Conservation (phyloP, 1,140 invertebrate species). For the Drosophila burlai region DNA sequence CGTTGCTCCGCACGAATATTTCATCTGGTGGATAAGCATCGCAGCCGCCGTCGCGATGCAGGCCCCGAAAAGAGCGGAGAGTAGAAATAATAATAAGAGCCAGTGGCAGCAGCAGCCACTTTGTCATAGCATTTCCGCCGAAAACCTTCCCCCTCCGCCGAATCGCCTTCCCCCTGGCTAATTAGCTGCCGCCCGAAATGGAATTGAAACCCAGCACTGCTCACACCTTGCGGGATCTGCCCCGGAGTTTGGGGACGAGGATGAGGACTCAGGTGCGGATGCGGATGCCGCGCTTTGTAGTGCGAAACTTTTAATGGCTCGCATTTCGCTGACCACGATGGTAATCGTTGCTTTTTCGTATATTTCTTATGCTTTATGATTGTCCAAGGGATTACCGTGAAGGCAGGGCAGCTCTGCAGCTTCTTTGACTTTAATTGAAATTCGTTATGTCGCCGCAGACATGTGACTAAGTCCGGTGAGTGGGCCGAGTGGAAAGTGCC, state of each 20-base stretch:
- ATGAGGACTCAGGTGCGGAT: slow-evolving; percentile 29
- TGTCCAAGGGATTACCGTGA: slow-evolving; percentile 53
- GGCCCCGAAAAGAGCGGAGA: slow-evolving; percentile 42
- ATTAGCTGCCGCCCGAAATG: slow-evolving; percentile 78
- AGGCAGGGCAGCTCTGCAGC: slow-evolving; percentile 11
- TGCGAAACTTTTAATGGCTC: slow-evolving; percentile 81
- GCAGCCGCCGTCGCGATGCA: slow-evolving; percentile 36
- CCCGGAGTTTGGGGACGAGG: slow-evolving; percentile 8
- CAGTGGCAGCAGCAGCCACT: slow-evolving; percentile 54
- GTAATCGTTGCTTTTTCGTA: slow-evolving; percentile 59
- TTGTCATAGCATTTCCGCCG: slow-evolving; percentile 82
- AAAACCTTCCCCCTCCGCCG: slow-evolving; percentile 12
- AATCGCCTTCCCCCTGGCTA: slow-evolving; percentile 45
- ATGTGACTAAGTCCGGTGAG: slow-evolving; percentile 38
- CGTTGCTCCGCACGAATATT: slow-evolving; percentile 72
- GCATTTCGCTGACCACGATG: slow-evolving; percentile 58
- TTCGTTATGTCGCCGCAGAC: slow-evolving; percentile 42
- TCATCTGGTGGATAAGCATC: slow-evolving; percentile 77
- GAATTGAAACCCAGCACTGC: slow-evolving; percentile 76
- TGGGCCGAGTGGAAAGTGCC: slow-evolving; percentile 53
- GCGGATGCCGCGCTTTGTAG: slow-evolving; percentile 68
- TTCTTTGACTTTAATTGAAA: slow-evolving; percentile 70
- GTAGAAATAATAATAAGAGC: slow-evolving; percentile 32
- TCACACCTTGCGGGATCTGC: slow-evolving; percentile 62
- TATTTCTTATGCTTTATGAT: slow-evolving; percentile 70